Conservation (phyloP, 2,888 invertebrate species). For the Morpho helenor region DNA sequence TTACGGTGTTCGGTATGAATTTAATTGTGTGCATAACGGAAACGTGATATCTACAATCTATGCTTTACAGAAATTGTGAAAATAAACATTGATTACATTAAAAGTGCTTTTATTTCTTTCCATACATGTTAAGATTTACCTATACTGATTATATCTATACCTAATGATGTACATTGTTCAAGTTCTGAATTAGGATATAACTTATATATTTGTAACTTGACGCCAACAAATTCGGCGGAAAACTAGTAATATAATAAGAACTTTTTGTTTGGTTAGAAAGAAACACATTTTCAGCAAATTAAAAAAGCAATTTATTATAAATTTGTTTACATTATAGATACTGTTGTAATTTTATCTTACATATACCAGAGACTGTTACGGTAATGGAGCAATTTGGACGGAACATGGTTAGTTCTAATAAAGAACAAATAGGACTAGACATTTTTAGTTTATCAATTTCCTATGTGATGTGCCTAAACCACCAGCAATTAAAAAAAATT, state of each 20-base stretch:
- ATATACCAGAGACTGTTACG: conserved; percentile 38
- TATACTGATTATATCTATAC: neutral
- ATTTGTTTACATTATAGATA: conserved; percentile 12
- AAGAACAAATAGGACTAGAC: conserved; percentile 60
- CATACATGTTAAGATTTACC: conserved; percentile 11
- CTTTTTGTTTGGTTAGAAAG: conserved; percentile 6
- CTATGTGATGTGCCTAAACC: neutral
- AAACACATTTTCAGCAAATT: conserved; percentile 15
- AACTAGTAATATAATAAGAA: neutral
- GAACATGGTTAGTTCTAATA: conserved; percentile 57
- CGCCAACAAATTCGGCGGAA: too few species aligned
- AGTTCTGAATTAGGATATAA: neutral
- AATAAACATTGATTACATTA: conserved; percentile 73
- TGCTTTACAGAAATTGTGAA: conserved; percentile 76
- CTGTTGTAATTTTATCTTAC: conserved; percentile 10
- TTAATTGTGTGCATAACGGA: conserved; percentile 76
- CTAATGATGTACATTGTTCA: neutral
- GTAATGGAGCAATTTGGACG: conserved; percentile 71
- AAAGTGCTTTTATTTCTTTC: conserved; percentile 26
- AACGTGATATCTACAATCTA: conserved; percentile 79
- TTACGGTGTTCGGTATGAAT: conserved; percentile 70
- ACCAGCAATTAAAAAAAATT: too few species aligned
- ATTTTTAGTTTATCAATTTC: conserved; percentile 30
- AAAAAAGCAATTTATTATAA: conserved; percentile 20
- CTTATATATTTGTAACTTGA: too few species aligned